These are phyloP conservation scores for Reticulitermes lucifugus DNA, from an alignment of 2,888 invertebrate genomes.

Conservation along the genomic window DNA sequence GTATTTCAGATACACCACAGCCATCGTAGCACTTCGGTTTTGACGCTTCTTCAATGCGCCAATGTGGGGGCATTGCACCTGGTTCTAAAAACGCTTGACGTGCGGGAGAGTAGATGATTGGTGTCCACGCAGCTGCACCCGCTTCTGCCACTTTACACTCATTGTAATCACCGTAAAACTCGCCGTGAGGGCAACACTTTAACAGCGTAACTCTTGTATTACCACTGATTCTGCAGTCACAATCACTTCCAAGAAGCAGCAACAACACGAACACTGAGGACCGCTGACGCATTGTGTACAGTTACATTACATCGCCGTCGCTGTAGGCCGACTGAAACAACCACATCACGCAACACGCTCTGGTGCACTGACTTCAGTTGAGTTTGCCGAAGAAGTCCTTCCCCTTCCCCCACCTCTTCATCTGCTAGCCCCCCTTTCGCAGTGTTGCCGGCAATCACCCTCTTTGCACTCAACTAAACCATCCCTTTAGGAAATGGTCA, in stretches of 20 bases:
- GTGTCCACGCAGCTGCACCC: constrained; percentile 66
- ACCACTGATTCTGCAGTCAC: not conserved
- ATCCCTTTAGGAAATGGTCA: not conserved
- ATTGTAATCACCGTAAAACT: constrained; percentile 26
- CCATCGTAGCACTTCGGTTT: constrained; percentile 64
- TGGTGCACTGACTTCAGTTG: not conserved
- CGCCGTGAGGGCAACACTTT: constrained; percentile 45
- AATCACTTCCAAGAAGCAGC: not conserved
- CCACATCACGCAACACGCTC: not conserved
- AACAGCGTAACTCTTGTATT: constrained; percentile 34
- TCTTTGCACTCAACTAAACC: not conserved
- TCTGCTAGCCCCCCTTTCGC: not conserved
- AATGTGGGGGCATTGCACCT: constrained; percentile 65
- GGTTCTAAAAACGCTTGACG: constrained; percentile 61
- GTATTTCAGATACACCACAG: not conserved
- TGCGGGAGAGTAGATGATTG: constrained; percentile 70
- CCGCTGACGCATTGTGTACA: constrained; percentile 11
- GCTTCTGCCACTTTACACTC: constrained; percentile 52
- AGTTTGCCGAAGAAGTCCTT: not conserved
- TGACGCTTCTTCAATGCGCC: constrained; percentile 62
- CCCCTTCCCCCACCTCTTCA: not conserved
- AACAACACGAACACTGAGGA: constrained; percentile 27
- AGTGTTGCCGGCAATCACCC: constrained; percentile 10
- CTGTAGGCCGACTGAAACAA: not conserved
- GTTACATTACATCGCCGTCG: not conserved